Evolutionary conservation across 2,113 vertebrate genomes (phyloP).

Genomic region (Trachemys scripta): DNA sequence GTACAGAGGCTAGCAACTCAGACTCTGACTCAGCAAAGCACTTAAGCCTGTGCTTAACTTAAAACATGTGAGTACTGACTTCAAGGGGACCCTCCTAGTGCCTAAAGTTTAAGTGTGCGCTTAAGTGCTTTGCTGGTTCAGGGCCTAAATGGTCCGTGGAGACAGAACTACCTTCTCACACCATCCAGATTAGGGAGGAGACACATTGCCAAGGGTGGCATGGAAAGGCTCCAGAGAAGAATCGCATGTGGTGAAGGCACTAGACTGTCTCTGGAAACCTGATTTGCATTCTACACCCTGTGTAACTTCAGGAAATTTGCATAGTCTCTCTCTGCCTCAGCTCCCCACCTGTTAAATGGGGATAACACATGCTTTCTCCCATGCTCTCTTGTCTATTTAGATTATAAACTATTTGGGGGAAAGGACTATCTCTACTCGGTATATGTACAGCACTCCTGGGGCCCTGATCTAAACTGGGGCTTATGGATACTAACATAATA

Average conservation of each 20-base stretch:
- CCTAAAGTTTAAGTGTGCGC: not conserved
- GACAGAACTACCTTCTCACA: not conserved
- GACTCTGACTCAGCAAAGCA: not conserved
- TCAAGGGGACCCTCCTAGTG: not conserved
- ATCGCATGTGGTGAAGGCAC: fast-evolving
- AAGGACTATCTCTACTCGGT: fast-evolving
- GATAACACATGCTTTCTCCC: not conserved
- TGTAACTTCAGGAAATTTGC: not conserved
- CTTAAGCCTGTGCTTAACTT: constrained; percentile 17
- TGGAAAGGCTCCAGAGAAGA: fast-evolving
- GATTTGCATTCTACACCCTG: not conserved
- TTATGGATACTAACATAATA: not conserved
- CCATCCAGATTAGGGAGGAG: not conserved
- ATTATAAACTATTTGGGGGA: too few relatives aligned
- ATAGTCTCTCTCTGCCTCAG: fast-evolving
- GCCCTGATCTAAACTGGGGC: not conserved
- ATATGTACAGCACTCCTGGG: not conserved
- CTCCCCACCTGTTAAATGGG: not conserved
- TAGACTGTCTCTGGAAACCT: not conserved
- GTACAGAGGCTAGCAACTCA: not conserved
- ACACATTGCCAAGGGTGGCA: not conserved
- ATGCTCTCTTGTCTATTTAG: not conserved
- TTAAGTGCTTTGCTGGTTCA: not conserved
- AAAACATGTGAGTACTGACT: not conserved
- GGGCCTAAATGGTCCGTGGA: not conserved